Percentiles rank a stretch among this genome's conserved stretches.
These are phyloP conservation scores for Drosophila stalkeri DNA, from an alignment of 2,888 invertebrate species.

Conservation along the genomic window DNA sequence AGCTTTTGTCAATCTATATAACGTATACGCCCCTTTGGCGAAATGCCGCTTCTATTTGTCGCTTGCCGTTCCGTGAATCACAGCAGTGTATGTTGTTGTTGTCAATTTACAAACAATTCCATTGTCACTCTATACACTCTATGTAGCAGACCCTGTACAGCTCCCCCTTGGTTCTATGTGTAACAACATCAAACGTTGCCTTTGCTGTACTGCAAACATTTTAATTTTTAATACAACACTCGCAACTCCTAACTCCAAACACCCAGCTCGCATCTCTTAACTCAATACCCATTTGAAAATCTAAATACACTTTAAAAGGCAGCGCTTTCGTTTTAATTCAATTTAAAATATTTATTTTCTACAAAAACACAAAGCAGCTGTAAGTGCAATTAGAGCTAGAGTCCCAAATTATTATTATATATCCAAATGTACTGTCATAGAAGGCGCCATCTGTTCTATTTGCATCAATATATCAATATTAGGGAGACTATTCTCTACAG, in stretches of 20 bases:
- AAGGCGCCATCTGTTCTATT: not conserved
- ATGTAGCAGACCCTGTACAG: not conserved
- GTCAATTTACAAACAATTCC: conserved; percentile 58
- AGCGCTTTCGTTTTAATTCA: not conserved
- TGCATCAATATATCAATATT: not conserved
- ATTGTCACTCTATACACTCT: conserved; percentile 46
- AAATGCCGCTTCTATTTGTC: conserved; percentile 38
- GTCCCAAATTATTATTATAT: no score
- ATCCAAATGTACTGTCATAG: no score
- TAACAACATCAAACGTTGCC: conserved; percentile 37
- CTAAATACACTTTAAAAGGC: not conserved
- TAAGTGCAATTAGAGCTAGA: not conserved
- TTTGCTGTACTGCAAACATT: conserved; percentile 43
- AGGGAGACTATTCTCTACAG: not conserved
- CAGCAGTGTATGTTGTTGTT: conserved; percentile 56
- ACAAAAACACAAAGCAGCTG: conserved; percentile 4
- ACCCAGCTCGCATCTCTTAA: not conserved
- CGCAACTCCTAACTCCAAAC: conserved; percentile 1
- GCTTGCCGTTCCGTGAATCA: conserved; percentile 44
- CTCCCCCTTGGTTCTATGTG: not conserved
- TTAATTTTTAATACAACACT: conserved; percentile 63
- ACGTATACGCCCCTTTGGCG: conserved; percentile 62
- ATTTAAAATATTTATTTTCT: not conserved
- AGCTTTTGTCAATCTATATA: conserved; percentile 56
- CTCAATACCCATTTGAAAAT: conserved; percentile 14